Evolutionary conservation across 2,888 invertebrate genomes (phyloP).

Genomic region (Pandemis corylana): DNA sequence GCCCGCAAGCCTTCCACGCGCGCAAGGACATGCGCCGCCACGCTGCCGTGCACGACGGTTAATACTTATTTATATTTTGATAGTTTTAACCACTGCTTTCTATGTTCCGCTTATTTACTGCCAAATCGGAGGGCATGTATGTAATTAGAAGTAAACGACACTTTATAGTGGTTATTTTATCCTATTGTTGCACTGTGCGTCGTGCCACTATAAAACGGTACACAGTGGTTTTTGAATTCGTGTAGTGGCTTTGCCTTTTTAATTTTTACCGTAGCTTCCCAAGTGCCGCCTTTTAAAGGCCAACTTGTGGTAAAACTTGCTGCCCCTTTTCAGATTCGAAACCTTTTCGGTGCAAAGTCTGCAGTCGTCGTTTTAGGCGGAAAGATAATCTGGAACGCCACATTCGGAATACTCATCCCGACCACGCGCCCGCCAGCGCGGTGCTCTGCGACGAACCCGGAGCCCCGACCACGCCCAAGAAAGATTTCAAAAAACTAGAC

Average conservation of each 20-base stretch:
- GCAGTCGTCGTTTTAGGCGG: slow-evolving; percentile 88
- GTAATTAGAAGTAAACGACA: too few species aligned
- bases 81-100: background rate
- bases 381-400: slow-evolving; percentile 92
- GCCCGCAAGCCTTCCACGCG: slow-evolving; percentile 88
- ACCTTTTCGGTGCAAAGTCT: slow-evolving; percentile 89
- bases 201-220: too few species aligned
- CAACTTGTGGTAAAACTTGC: background rate
- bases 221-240: too few species aligned
- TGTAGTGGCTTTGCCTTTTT: too few species aligned
- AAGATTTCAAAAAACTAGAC: slow-evolving; percentile 1
- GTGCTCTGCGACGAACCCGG: slow-evolving; percentile 62
- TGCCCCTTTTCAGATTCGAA: slow-evolving; percentile 84
- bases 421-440: slow-evolving; percentile 64
- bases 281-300: background rate
- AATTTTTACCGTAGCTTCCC: background rate
- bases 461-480: background rate
- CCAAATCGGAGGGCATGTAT: too few species aligned
- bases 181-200: too few species aligned
- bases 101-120: background rate
- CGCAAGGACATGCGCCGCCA: slow-evolving; percentile 89
- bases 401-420: slow-evolving; percentile 90
- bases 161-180: too few species aligned
- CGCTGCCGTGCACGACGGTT: slow-evolving; percentile 88
- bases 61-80: slow-evolving; percentile 45